A percentile compares a stretch with the other conserved stretches of the same genome.
phyloP scores from a whole-genome alignment of 2,888 invertebrate species.

The Drosophila neutralis region DNA sequence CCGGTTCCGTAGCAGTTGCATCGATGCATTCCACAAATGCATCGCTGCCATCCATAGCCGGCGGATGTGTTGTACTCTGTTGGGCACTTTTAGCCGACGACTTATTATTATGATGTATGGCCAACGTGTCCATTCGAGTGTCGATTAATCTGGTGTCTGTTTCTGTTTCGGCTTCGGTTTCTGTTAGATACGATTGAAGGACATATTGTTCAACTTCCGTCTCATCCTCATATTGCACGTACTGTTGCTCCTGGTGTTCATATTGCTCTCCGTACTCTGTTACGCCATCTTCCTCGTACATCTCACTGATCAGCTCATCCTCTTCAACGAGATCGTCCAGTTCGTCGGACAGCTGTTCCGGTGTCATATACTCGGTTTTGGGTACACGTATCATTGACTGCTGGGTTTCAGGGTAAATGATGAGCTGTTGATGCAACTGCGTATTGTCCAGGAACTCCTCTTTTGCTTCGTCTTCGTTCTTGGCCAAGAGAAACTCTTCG shows the following conservation, averaged over 20 bases:
- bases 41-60: neutral
- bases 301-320: slow-evolving; percentile 8
- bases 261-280: slow-evolving; percentile 16
- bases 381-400: slow-evolving; percentile 34
- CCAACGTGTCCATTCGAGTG: neutral
- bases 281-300: slow-evolving; percentile 4
- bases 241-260: slow-evolving; percentile 16
- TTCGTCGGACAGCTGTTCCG: slow-evolving; percentile 50
- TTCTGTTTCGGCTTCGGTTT: slow-evolving; percentile 6
- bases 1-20: neutral
- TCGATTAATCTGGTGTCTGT: neutral
- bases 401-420: slow-evolving; percentile 35
- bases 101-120: neutral
- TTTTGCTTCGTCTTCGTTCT: slow-evolving; percentile 42
- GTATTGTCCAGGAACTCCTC: slow-evolving; percentile 42
- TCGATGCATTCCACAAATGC: slow-evolving; percentile 14
- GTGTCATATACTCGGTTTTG: slow-evolving; percentile 41
- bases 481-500: slow-evolving; percentile 56
- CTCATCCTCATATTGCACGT: slow-evolving; percentile 20
- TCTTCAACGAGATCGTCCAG: slow-evolving; percentile 34
- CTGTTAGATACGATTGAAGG: neutral
- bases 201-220: neutral
- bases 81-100: neutral
- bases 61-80: slow-evolving; percentile 2
- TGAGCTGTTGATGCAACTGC: slow-evolving; percentile 49